A percentile compares a stretch with the other conserved stretches of the same genome.
phyloP scores from a whole-genome alignment of 2,888 invertebrate species.

The Hypomecis atomaria region DNA sequence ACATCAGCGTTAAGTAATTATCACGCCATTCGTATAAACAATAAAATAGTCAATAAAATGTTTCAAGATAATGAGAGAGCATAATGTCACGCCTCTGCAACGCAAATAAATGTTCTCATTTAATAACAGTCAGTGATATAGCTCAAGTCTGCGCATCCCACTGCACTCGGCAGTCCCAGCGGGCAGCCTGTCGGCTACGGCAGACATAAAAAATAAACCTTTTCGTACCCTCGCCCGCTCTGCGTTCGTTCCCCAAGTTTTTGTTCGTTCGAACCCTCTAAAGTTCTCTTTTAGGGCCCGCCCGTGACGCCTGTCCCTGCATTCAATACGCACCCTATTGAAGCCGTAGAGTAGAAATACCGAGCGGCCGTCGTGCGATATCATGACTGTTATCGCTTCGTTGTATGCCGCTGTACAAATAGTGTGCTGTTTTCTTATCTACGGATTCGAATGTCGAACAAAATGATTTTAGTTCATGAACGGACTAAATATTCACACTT shows the following conservation, averaged over 20 bases:
- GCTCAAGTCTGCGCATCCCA: slow-evolving; percentile 11
- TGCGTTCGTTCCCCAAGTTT: slow-evolving; percentile 64
- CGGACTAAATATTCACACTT: slow-evolving; percentile 10
- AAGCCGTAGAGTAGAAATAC: slow-evolving; percentile 55
- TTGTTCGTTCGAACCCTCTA: slow-evolving; percentile 59
- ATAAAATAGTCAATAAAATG: slow-evolving; percentile 1
- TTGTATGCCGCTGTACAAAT: slow-evolving; percentile 50
- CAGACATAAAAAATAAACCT: slow-evolving; percentile 71
- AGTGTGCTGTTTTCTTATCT: slow-evolving; percentile 50
- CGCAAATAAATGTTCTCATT: slow-evolving; percentile 10
- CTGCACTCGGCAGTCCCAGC: slow-evolving; percentile 23
- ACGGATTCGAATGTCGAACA: slow-evolving; percentile 45
- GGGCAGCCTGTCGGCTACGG: slow-evolving; percentile 44
- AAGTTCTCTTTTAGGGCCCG: slow-evolving; percentile 60
- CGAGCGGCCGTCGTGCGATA: slow-evolving; percentile 42
- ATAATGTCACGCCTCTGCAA: slow-evolving; percentile 12
- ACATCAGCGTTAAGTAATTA: neutral
- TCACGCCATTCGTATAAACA: neutral
- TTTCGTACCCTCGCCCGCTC: slow-evolving; percentile 56
- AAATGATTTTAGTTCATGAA: slow-evolving; percentile 34
- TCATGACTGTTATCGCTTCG: slow-evolving; percentile 47
- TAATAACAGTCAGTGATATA: slow-evolving; percentile 14
- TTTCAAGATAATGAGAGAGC: slow-evolving; percentile 11
- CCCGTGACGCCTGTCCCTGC: slow-evolving; percentile 48
- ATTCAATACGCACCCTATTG: slow-evolving; percentile 63